phyloP scores from a whole-genome alignment of 2,113 vertebrate species.

The Macheiramphus alcinus region DNA sequence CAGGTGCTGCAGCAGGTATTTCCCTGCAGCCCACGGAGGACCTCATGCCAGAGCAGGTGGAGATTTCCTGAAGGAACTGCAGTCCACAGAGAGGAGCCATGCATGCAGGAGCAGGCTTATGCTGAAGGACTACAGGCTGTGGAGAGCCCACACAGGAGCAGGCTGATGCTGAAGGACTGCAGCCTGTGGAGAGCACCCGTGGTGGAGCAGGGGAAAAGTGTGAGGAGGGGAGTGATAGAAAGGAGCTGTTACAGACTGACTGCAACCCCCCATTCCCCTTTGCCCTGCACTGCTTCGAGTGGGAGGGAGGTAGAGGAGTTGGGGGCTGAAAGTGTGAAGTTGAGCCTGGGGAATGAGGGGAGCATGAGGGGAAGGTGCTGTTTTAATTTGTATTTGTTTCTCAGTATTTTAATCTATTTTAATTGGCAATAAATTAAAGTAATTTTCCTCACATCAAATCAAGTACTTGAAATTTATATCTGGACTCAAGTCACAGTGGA shows the following conservation, averaged over 20 bases:
- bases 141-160: neutral
- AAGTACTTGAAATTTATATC: neutral
- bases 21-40: neutral
- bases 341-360: neutral
- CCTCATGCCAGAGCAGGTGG: neutral
- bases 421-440: neutral
- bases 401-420: neutral
- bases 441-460: neutral
- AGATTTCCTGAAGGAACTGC: neutral
- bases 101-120: neutral
- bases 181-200: neutral
- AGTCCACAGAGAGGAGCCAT: neutral
- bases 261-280: neutral
- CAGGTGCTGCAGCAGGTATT: neutral
- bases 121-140: neutral
- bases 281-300: neutral
- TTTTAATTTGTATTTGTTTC: neutral
- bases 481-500: neutral
- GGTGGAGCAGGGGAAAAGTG: neutral
- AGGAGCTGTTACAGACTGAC: neutral
- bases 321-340: neutral
- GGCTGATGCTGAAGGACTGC: neutral
- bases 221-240: neutral
- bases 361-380: neutral
- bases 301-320: neutral